These are phyloP conservation scores for Synanthedon formicaeformis DNA, from an alignment of 2,888 invertebrate genomes.

Conservation along the genomic window DNA sequence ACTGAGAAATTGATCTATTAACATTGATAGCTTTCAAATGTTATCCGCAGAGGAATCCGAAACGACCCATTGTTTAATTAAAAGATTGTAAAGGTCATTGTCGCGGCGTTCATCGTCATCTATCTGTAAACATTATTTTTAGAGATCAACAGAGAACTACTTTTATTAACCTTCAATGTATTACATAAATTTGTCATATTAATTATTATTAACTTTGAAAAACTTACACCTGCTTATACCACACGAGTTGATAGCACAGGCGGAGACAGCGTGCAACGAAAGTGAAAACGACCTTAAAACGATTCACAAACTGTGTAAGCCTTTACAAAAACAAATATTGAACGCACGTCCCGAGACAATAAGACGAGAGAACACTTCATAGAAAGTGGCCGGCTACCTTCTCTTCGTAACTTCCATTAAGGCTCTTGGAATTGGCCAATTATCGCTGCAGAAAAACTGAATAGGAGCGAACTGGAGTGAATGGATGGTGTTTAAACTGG, in stretches of 20 bases:
- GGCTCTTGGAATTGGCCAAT: slow-evolving; percentile 28
- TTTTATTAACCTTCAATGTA: too few species aligned
- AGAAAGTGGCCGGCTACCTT: slow-evolving; percentile 23
- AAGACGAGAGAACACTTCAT: slow-evolving; percentile 23
- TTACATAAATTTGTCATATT: too few species aligned
- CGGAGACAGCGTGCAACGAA: slow-evolving; percentile 28
- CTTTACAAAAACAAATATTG: slow-evolving; percentile 59
- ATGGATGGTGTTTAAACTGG: not conserved
- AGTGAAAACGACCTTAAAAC: slow-evolving; percentile 66
- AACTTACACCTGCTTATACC: not conserved
- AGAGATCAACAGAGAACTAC: too few species aligned
- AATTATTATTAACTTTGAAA: too few species aligned
- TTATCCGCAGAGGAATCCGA: slow-evolving; percentile 8
- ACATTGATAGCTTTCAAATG: slow-evolving; percentile 21
- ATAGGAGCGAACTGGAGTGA: not conserved
- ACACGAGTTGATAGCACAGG: slow-evolving; percentile 20
- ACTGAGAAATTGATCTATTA: slow-evolving; percentile 14
- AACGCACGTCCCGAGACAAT: slow-evolving; percentile 31
- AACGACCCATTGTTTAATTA: not conserved
- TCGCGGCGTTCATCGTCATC: too few species aligned
- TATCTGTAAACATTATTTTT: too few species aligned
- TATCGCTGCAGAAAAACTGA: slow-evolving; percentile 15
- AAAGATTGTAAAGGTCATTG: too few species aligned
- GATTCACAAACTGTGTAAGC: slow-evolving; percentile 29
- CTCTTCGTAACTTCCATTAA: slow-evolving; percentile 30